Percentiles rank a stretch among this genome's conserved stretches.
Evolutionary conservation across 2,888 invertebrate genomes (phyloP).

Genomic region (Sceliomorpha sp.): DNA sequence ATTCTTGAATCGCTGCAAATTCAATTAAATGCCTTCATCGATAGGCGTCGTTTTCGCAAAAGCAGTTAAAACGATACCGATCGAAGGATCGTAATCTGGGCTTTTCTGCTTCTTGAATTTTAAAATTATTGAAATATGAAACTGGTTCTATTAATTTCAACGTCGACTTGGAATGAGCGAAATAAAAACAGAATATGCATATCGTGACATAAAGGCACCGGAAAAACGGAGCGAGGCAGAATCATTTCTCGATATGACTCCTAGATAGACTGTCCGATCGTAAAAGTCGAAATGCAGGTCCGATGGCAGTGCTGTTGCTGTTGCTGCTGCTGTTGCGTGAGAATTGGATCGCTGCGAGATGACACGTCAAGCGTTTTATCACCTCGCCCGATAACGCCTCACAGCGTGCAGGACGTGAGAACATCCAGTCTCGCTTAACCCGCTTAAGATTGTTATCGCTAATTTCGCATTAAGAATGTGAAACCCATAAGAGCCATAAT

Average conservation of each 20-base stretch:
- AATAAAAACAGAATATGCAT: background rate
- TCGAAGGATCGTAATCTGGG: background rate
- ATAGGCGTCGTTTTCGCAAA: too few species aligned
- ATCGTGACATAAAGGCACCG: conserved; percentile 1
- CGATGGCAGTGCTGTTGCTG: too few species aligned
- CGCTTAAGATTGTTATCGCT: conserved; percentile 47
- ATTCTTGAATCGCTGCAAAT: too few species aligned
- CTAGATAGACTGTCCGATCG: conserved; percentile 12
- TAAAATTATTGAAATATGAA: too few species aligned
- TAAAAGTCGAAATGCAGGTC: conserved; percentile 42
- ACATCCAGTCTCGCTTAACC: conserved; percentile 48
- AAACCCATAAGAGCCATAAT: conserved; percentile 41
- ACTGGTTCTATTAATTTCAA: too few species aligned
- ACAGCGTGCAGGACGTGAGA: conserved; percentile 42
- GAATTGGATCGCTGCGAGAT: conserved; percentile 55
- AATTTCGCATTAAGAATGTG: conserved; percentile 45
- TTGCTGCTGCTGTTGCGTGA: conserved; percentile 44
- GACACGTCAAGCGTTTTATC: conserved; percentile 57
- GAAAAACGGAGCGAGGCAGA: conserved; percentile 10
- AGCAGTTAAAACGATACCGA: background rate
- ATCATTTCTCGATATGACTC: conserved; percentile 8
- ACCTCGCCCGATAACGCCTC: conserved; percentile 47
- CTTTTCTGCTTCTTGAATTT: too few species aligned
- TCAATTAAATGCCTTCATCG: too few species aligned
- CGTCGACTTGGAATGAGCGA: background rate